Percentiles rank a stretch among this genome's conserved stretches.
Conservation (phyloP, 1,140 invertebrate genomes). For the Drosophila jambulina region DNA sequence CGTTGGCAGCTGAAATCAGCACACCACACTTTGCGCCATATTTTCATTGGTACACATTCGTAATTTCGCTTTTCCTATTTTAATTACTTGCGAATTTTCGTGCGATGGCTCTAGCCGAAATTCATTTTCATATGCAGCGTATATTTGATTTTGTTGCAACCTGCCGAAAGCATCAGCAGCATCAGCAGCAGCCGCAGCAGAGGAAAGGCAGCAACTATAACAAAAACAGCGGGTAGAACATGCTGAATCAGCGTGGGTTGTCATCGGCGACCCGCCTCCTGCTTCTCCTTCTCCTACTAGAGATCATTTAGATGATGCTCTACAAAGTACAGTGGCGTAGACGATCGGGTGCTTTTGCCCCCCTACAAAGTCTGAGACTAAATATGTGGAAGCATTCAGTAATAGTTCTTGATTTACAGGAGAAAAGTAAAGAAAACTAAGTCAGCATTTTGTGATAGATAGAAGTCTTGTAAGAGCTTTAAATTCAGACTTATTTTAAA, state of each 20-base stretch:
- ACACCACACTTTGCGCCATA: conserved; percentile 53
- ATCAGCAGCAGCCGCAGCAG: neutral
- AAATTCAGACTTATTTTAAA: no score
- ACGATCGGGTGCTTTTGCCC: neutral
- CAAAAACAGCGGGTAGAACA: conserved; percentile 42
- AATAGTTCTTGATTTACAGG: no score
- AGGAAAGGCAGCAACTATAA: conserved; percentile 29
- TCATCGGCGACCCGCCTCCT: conserved; percentile 25
- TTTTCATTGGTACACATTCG: conserved; percentile 36
- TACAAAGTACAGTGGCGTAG: conserved; percentile 32
- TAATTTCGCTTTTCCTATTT: conserved; percentile 70
- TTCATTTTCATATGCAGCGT: conserved; percentile 63
- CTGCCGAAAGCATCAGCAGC: conserved; percentile 42
- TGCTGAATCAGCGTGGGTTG: conserved; percentile 58
- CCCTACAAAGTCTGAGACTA: neutral
- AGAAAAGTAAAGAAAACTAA: no score
- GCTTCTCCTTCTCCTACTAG: neutral
- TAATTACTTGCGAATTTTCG: conserved; percentile 77
- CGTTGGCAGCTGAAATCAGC: conserved; percentile 52
- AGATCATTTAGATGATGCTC: conserved; percentile 40
- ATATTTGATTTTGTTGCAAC: conserved; percentile 66
- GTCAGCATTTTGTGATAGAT: no score
- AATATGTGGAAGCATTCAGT: no score
- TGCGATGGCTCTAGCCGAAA: conserved; percentile 40
- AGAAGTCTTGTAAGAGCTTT: no score